phyloP scores from a whole-genome alignment of 2,797 vertebrate species.

The Cheirogaleus major region DNA sequence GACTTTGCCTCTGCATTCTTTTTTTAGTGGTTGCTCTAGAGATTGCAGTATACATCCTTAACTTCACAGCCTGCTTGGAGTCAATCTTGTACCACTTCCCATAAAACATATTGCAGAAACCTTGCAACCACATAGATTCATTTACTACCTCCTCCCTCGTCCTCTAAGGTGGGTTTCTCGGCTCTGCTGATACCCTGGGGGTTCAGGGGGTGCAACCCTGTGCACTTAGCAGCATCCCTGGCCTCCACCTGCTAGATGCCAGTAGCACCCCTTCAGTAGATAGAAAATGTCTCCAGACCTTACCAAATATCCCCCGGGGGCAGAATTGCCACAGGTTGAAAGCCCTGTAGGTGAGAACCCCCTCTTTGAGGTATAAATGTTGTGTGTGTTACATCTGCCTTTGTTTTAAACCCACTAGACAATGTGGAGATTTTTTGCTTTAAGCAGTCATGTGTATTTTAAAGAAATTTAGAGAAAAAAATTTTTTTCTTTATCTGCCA shows the following conservation, averaged over 20 bases:
- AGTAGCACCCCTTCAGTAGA: background rate
- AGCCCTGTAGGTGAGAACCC: background rate
- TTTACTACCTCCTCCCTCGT: background rate
- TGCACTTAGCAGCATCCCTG: background rate
- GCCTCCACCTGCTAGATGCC: background rate
- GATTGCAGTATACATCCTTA: background rate
- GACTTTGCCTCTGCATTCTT: background rate
- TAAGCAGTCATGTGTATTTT: background rate
- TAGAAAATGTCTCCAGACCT: background rate
- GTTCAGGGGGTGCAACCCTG: background rate
- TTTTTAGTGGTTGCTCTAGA: background rate
- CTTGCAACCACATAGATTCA: background rate
- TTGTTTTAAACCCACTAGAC: background rate
- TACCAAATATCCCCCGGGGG: background rate
- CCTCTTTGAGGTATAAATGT: background rate
- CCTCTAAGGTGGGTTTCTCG: background rate
- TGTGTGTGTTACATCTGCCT: background rate
- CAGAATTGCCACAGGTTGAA: background rate
- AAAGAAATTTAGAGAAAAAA: background rate
- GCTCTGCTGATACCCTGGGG: background rate
- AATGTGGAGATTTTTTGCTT: background rate
- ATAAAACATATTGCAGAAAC: background rate
- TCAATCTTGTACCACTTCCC: background rate
- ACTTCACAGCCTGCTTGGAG: background rate
- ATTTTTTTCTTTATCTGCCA: too few species aligned